Base-by-base conservation (phyloP, 2,888 invertebrate genomes). In the Lagria hirta region DNA sequence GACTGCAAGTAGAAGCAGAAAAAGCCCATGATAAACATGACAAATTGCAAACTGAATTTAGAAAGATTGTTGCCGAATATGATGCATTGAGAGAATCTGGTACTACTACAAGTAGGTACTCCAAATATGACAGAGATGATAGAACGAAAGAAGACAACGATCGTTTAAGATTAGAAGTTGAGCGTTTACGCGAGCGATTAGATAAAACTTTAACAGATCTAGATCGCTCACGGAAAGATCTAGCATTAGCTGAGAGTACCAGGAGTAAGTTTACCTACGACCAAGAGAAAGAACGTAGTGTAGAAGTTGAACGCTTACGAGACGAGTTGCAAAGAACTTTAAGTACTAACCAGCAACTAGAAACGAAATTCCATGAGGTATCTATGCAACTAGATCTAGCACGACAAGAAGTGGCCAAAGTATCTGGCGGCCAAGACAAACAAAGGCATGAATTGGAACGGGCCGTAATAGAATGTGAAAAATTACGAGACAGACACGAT, bases 1-100 rank as follows among this genome's bases (percentile, higher is more conserved):
- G 91, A 59, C 81, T 91, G 59, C 88, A 91, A 65, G 77, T 90
- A 34, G 93, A 93, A 72, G 77, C 89, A 26, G 93, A 93, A 66
- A 93, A 92, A 71, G 84, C 90, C 77, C 88, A 89, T 62, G 93
- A 93, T 62, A 91, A 92, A 59, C 88, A 90, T 62, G 93, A 93
- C 57, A 86, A 90, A 66, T 81, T 84, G 41, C 86, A 91, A 57
- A 77, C 82, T 6, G 93, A 93, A 61, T 75, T 91, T 51, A 78
- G 91, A 52, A 84, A 88, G 66, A 81, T 89, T 5, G 89, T 91
- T 63, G 80, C 80, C 1, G 88, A 89, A 57, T 75, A 86, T 36
- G 88, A 88, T 61, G 84, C 85, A 26, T 79, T 89, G 3, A 80
- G 88, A 43, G 87, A 89, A 64, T 81, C 86, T 45, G 85, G 88